phyloP scores from a whole-genome alignment of 2,797 vertebrate genomes.

The Bovichtus variegatus region DNA sequence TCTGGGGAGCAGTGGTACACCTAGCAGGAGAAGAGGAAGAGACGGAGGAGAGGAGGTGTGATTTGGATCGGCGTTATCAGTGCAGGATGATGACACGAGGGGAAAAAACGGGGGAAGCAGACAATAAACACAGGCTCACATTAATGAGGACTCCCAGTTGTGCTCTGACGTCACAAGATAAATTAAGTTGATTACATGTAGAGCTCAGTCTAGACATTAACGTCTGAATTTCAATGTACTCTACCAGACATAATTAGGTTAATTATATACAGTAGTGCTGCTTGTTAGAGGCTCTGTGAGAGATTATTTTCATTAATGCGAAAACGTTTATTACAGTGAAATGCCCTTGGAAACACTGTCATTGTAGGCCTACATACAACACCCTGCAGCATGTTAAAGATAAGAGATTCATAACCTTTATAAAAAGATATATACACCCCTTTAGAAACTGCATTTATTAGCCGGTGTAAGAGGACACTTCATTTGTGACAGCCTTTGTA shows the following conservation, averaged over 20 bases:
- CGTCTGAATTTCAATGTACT: conserved; percentile 48
- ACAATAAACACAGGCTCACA: conserved; percentile 4
- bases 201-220: conserved; percentile 44
- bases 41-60: conserved; percentile 21
- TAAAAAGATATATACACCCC: not conserved
- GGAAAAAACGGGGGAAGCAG: conserved; percentile 6
- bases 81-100: conserved; percentile 31
- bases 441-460: not conserved
- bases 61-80: conserved; percentile 39
- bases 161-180: conserved; percentile 20
- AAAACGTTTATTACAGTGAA: conserved; percentile 9
- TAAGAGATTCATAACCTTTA: not conserved
- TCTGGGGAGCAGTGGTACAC: conserved; percentile 32
- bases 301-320: conserved; percentile 7
- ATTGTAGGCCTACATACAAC: not conserved
- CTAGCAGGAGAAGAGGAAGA: conserved; percentile 33
- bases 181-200: conserved; percentile 47
- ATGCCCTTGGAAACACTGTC: conserved; percentile 5
- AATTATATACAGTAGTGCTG: conserved; percentile 53
- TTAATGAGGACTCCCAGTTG: conserved; percentile 26
- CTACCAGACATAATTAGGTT: conserved; percentile 55
- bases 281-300: conserved; percentile 13
- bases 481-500: not conserved
- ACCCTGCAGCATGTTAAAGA: not conserved
- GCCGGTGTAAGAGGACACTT: not conserved